phyloP scores from a whole-genome alignment of 2,888 invertebrate species.

The Horisme vitalbata region DNA sequence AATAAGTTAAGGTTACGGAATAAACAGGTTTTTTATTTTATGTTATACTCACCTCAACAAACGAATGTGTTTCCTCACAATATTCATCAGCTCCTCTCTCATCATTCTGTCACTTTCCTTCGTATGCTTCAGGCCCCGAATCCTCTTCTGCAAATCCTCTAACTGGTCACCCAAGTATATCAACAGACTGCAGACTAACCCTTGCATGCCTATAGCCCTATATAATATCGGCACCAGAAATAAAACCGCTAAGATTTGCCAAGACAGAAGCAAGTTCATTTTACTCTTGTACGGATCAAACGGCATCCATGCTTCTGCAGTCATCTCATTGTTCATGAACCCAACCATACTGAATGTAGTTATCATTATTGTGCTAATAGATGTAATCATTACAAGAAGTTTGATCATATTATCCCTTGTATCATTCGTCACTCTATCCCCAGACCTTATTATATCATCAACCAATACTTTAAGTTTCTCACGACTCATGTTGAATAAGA shows the following conservation, averaged over 20 bases:
- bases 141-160: slow-evolving; percentile 48
- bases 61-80: slow-evolving; percentile 62
- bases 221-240: slow-evolving; percentile 50
- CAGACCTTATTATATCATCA: slow-evolving; percentile 53
- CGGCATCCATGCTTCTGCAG: slow-evolving; percentile 66
- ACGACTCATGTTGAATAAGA: slow-evolving; percentile 51
- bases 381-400: slow-evolving; percentile 11
- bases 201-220: slow-evolving; percentile 63
- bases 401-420: slow-evolving; percentile 25
- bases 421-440: slow-evolving; percentile 49
- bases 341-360: slow-evolving; percentile 47
- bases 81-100: slow-evolving; percentile 49
- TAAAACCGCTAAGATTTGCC: slow-evolving; percentile 46
- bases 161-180: slow-evolving; percentile 70
- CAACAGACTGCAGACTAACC: slow-evolving; percentile 60
- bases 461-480: slow-evolving; percentile 48
- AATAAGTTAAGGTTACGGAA: no score
- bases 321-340: slow-evolving; percentile 52
- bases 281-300: slow-evolving; percentile 54
- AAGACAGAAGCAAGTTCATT: slow-evolving; percentile 47
- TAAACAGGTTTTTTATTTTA: no score
- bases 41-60: slow-evolving; percentile 53
- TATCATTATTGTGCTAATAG: slow-evolving; percentile 35
- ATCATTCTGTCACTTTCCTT: slow-evolving; percentile 38
- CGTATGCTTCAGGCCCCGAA: slow-evolving; percentile 47